These are phyloP conservation scores for Hedya salicella DNA, from an alignment of 2,888 invertebrate genomes.

Conservation along the genomic window DNA sequence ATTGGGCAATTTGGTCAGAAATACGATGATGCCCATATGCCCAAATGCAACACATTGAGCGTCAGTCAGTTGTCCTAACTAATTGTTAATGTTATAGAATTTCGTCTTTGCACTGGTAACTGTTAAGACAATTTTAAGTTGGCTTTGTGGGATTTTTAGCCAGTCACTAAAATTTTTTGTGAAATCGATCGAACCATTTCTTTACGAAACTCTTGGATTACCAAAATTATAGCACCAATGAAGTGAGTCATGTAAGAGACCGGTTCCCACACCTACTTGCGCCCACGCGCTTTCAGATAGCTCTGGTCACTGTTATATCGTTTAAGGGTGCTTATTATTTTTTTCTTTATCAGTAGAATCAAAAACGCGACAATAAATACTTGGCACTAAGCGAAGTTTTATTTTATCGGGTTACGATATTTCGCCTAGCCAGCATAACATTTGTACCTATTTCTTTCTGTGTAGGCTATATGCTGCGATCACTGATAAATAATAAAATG, in stretches of 20 bases:
- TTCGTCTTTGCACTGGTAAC: too few relatives aligned
- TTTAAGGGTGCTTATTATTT: conserved; percentile 49
- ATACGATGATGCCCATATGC: too few relatives aligned
- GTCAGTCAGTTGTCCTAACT: too few relatives aligned
- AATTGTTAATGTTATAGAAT: too few relatives aligned
- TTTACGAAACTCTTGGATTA: conserved; percentile 56
- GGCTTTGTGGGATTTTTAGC: not conserved
- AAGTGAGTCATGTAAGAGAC: conserved; percentile 68
- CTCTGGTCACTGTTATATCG: conserved; percentile 55
- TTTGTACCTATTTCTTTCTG: too few relatives aligned
- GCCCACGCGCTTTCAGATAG: conserved; percentile 61
- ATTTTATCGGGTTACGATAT: too few relatives aligned
- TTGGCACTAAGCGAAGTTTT: not conserved
- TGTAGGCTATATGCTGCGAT: too few relatives aligned
- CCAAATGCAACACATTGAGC: too few relatives aligned
- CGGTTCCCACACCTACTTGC: conserved; percentile 74
- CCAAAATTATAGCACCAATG: conserved; percentile 61
- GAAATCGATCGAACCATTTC: conserved; percentile 50
- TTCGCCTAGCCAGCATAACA: too few relatives aligned
- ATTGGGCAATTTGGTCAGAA: conserved; percentile 21
- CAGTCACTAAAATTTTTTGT: not conserved
- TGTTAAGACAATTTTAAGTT: too few relatives aligned
- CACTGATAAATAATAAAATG: too few relatives aligned
- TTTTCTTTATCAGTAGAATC: not conserved
- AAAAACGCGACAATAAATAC: not conserved